Conservation (phyloP, 2,797 vertebrate genomes). For the Pangasius macronema region DNA sequence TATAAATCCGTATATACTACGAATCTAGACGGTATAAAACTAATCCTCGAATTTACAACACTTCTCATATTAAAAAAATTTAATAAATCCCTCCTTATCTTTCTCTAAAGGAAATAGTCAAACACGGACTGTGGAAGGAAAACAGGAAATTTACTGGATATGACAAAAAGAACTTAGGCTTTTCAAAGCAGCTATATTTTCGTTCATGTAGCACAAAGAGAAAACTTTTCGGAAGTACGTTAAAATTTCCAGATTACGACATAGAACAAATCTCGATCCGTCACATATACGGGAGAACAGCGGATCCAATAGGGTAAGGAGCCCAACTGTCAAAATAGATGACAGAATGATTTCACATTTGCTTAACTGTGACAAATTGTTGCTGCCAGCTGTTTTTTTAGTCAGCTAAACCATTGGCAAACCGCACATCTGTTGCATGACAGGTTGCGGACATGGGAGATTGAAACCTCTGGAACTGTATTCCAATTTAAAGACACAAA, state of each 20-base stretch:
- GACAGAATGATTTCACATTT: slow-evolving; percentile 47
- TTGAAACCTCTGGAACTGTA: background rate
- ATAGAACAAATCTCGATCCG: too few relatives aligned
- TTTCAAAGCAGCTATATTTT: slow-evolving; percentile 54
- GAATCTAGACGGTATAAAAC: too few relatives aligned
- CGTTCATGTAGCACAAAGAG: slow-evolving; percentile 45
- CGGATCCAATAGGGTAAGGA: slow-evolving; percentile 61
- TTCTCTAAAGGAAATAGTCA: slow-evolving; percentile 70
- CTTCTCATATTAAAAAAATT: too few relatives aligned
- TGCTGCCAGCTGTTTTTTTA: slow-evolving; percentile 20
- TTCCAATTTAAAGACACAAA: slow-evolving; percentile 4
- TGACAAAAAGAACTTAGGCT: slow-evolving; percentile 49
- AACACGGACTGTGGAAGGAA: slow-evolving; percentile 66
- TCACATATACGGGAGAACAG: too few relatives aligned
- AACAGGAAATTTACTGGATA: slow-evolving; percentile 74
- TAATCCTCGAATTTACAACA: too few relatives aligned
- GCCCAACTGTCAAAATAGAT: slow-evolving; percentile 35
- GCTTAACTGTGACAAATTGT: slow-evolving; percentile 53
- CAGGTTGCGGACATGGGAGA: background rate
- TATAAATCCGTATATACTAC: too few relatives aligned
- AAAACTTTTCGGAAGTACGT: slow-evolving; percentile 36
- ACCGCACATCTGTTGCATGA: slow-evolving; percentile 20
- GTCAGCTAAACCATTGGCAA: slow-evolving; percentile 37
- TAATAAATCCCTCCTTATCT: slow-evolving; percentile 65
- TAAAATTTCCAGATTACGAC: too few relatives aligned